These are phyloP conservation scores for Falco columbarius DNA, from an alignment of 2,797 vertebrate genomes.

Conservation along the genomic window DNA sequence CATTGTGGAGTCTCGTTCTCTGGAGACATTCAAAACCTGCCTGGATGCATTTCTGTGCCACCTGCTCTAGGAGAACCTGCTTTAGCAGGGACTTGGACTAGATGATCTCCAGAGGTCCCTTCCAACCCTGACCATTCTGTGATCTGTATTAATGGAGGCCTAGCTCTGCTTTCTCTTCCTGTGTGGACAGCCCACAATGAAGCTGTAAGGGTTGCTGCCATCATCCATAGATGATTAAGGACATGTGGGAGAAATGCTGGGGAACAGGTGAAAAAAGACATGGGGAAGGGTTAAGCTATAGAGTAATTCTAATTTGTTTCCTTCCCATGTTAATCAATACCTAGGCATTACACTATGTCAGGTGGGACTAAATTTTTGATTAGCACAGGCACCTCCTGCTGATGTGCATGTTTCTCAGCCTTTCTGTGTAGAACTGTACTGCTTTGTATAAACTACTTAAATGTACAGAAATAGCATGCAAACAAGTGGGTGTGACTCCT, in stretches of 20 bases:
- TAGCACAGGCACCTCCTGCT: not conserved
- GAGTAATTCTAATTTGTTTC: not conserved
- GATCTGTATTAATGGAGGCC: not conserved
- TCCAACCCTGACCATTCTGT: too few species aligned
- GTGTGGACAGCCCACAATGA: not conserved
- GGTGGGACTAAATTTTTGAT: not conserved
- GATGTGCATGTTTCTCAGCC: not conserved
- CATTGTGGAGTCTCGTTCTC: too few species aligned
- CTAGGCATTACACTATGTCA: not conserved
- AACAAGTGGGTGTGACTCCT: not conserved
- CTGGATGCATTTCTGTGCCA: too few species aligned
- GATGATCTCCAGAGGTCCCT: too few species aligned
- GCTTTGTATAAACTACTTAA: not conserved
- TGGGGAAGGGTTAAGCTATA: not conserved
- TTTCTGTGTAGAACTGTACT: accelerated
- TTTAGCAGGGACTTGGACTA: too few species aligned
- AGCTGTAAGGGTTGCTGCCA: not conserved
- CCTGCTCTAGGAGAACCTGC: too few species aligned
- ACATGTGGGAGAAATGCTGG: not conserved
- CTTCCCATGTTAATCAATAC: not conserved
- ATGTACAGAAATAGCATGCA: not conserved
- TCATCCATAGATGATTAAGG: not conserved
- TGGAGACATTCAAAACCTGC: too few species aligned
- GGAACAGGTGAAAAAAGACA: not conserved
- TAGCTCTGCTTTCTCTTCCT: not conserved